Base-by-base conservation (phyloP, 2,113 vertebrate genomes). In the Toxotes chatareus region DNA sequence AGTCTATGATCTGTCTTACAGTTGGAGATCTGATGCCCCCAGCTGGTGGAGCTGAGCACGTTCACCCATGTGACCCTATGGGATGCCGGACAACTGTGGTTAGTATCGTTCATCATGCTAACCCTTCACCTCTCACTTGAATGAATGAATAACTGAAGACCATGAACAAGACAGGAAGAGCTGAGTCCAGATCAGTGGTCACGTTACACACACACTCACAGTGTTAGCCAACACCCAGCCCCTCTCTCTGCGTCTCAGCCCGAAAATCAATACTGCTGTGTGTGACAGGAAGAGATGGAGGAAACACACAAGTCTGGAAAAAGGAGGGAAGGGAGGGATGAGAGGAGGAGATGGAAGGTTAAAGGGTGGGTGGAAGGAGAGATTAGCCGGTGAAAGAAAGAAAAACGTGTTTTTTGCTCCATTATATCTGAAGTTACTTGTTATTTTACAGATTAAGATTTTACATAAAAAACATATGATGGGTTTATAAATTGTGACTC, bases 181-280 rank as follows among this genome's bases (percentile, higher is more conserved):
- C 60, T 76, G 65, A 38, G 17, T 19, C 0, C 23, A 21, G 49
- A 80, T 31, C 62, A 53, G 56, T 7, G 38, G 14, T 34, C 68
- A 44, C 34, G 7, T n/a, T n/a, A 40, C 72, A 75, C n/a, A 47
- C 47, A 31, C 49, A 49, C 34, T 19, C 56, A 59, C 17, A 46
- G 13, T 13, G 38, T 51, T 19, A 64, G 66, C 56, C 68, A 69
- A 81, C 83, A 81, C 53, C 73, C 66, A 46, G 13, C 12, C 71
- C 61, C 23, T 65, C 23, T 56, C 47, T 27, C 38, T 8, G 57
- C 31, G 3, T 14, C 81, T 75, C 61, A 69, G 65, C 60, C 42
- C 46, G 76, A 71, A 83, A 85, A 91, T 88, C 86, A 21, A 88
- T 88, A 73, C 27, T 44, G 47, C 79, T 47, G 49, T 27, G 63